Evolutionary conservation across 2,113 vertebrate species (phyloP).

Genomic region (Brachyistius frenatus): DNA sequence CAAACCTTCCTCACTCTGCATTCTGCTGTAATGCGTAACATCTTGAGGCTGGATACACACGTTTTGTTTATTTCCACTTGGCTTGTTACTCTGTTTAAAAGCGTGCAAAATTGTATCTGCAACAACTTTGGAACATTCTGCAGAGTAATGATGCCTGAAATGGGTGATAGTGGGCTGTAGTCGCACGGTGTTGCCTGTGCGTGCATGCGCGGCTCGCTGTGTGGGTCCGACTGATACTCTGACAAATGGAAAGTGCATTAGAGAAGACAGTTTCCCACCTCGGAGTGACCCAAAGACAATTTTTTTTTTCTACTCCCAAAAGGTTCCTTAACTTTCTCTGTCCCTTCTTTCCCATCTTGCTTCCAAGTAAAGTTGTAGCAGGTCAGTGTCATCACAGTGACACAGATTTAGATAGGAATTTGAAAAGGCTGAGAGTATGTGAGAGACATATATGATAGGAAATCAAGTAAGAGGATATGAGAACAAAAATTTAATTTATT

Average conservation of each 20-base stretch:
- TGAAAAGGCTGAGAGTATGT: not conserved
- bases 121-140: constrained; percentile 57
- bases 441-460: not conserved
- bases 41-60: constrained; percentile 37
- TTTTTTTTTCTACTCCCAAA: constrained; percentile 29
- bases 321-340: constrained; percentile 26
- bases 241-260: constrained; percentile 72
- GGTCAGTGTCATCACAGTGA: constrained; percentile 20
- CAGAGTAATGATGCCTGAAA: constrained; percentile 72
- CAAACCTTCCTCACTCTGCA: constrained; percentile 6
- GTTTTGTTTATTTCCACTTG: constrained; percentile 61
- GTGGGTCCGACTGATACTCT: constrained; percentile 55
- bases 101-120: constrained; percentile 61
- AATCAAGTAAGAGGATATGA: constrained; percentile 1
- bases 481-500: not conserved
- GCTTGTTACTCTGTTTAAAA: constrained; percentile 45
- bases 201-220: constrained; percentile 1
- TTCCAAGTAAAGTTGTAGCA: constrained; percentile 13
- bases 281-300: constrained; percentile 54
- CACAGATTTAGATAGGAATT: not conserved
- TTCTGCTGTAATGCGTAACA: constrained; percentile 26
- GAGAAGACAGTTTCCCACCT: constrained; percentile 65
- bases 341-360: constrained; percentile 2
- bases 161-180: constrained; percentile 48
- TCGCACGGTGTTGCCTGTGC: constrained; percentile 24